Evolutionary conservation across 2,888 invertebrate genomes (phyloP), one percentile per base, ranked within the genome.

Genomic region (Laspeyria flexula): DNA sequence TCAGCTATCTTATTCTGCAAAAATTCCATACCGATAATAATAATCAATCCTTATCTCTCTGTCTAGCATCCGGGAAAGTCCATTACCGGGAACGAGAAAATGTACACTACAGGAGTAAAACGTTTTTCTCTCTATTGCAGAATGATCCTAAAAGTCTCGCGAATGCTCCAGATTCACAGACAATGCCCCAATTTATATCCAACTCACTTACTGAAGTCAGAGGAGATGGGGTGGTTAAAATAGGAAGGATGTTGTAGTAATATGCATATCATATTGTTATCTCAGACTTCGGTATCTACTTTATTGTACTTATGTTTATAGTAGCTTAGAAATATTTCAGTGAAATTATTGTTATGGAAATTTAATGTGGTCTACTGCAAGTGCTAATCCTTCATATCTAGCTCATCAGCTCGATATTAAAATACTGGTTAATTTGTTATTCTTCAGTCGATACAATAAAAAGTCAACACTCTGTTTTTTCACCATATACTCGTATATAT

Each of bases 151-250:
- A 80, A 83, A 83, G 84, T 83, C 81, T 71, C 73, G 81, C 84
- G 83, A 86, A 80, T 83, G 90, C 86, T 90, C 91, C 84, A 90
- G 92, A 87, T 91, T 88, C 88, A 80, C 90, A 90, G 90, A 92
- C 92, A 92, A 91, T 91, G 91, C 85, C 88, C 92, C 87, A 92
- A 91, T 92, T 92, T 91, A 90, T 90, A 90, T 85, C 90, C 90
- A 88, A 91, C 90, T 91, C 91, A 90, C 88, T 91, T 90, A 90
- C 85, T 84, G 81, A 70, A 88, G 88, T 82, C 86, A 77, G 77
- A 78, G 79, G 77, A 79, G 81, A 80, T 77, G 74, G 75, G 77
- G 81, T 78, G 80, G 81, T 75, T 79, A 71, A 71, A 75, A 73
- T 75, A 77, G 77, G 72, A 73, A 77, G 75, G 74, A 79, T 79